These are phyloP conservation scores for Rutpela maculata DNA, from an alignment of 2,888 invertebrate species.

Conservation along the genomic window DNA sequence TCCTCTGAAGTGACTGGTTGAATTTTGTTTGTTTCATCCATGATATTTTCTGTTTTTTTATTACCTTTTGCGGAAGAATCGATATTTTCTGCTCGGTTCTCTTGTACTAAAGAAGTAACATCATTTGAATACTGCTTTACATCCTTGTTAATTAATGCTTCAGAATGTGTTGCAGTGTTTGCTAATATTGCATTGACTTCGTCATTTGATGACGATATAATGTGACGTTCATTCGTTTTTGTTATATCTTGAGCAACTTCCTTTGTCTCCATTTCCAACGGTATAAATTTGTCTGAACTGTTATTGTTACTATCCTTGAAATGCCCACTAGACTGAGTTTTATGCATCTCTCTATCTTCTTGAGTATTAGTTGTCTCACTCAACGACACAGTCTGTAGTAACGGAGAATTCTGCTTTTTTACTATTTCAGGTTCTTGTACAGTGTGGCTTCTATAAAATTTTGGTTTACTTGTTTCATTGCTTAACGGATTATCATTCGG, in stretches of 20 bases:
- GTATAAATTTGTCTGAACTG: conserved; percentile 27
- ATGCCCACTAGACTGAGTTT: not conserved
- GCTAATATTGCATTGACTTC: not conserved
- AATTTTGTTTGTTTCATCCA: not conserved
- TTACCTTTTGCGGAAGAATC: not conserved
- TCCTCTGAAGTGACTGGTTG: not conserved
- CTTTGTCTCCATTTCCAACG: not conserved
- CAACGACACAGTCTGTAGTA: conserved; percentile 22
- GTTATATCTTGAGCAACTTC: not conserved
- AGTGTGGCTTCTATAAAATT: conserved; percentile 48
- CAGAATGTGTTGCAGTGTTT: not conserved
- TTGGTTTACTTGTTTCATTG: conserved; percentile 40
- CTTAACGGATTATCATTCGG: conserved; percentile 30
- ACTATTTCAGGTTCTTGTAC: conserved; percentile 52
- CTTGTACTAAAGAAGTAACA: not conserved
- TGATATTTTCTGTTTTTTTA: not conserved
- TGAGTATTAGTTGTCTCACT: not conserved
- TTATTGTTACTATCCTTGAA: conserved; percentile 51
- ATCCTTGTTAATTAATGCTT: not conserved
- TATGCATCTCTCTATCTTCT: not conserved
- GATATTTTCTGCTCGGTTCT: not conserved
- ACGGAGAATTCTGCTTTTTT: conserved; percentile 40
- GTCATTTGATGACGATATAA: not conserved
- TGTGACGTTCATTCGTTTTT: not conserved
- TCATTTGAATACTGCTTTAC: not conserved